Evolutionary conservation across 2,113 vertebrate species (phyloP), one percentile per base, ranked within the genome.

Genomic region (Sylvilagus bachmani): DNA sequence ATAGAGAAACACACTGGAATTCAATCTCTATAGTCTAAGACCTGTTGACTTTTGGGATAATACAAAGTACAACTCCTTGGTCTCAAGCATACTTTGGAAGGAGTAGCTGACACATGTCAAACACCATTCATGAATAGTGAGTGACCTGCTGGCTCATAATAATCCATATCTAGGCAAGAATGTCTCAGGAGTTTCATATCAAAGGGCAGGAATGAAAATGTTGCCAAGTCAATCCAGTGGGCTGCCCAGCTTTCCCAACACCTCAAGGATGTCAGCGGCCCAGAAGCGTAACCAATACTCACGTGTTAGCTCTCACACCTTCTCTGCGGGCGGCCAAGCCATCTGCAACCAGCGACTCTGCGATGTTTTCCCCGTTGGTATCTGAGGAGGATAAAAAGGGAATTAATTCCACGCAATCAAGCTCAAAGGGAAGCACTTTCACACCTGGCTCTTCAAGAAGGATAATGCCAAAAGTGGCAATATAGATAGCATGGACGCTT

Each of bases 301-400:
- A 99, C 99, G 99, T 99, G 97, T 99, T 99, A 79, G 99, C 99
- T 96, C 99, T 97, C 98, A 99, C 99, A 82, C 99, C 99, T 98
- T 99, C 99, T 97, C 99, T 98, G 86, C 99, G 99, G 64, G 98
- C 99, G 7, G 99, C 99, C 27, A 99, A 97, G 0, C 99, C 99
- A 87, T 99, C 99, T 0, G 98, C 98, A 96, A 99, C 99, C 67
- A 99, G 97, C 58, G 99, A 98, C 87, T 99, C 99, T 0, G 99
- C 99, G 5, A 99, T 99, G 98, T 99, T 99, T 97, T 99, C 99
- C 0, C 99, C 99, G 0, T 97, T 98, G 10, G 98, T 99, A 98
- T 99, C 99, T 99, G 96, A 10, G 58, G 80, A 92, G 53, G 85
- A 25, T 70, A 77, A 77, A 58, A 69, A 16, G 3, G 11, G 38